Conservation (phyloP, 2,797 vertebrate species). For the Smutsia gigantea region DNA sequence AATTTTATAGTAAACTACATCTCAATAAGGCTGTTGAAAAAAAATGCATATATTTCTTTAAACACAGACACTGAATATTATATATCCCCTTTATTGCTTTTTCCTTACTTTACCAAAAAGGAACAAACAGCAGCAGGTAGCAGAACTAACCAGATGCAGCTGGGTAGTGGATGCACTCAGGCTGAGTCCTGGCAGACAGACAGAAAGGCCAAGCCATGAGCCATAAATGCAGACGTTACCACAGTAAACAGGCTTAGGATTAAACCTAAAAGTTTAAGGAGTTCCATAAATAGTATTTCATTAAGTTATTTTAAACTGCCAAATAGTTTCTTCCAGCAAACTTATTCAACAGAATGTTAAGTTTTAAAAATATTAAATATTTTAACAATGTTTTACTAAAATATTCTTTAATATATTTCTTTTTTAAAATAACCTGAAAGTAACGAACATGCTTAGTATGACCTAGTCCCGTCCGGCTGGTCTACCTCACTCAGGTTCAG, state of each 20-base stretch:
- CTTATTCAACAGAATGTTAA: neutral
- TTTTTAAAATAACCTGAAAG: neutral
- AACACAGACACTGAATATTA: neutral
- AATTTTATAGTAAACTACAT: neutral
- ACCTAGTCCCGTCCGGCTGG: neutral
- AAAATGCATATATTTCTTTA: neutral
- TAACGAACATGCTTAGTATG: neutral
- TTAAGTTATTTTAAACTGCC: neutral
- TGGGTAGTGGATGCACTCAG: neutral
- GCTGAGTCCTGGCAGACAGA: neutral
- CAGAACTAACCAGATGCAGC: neutral
- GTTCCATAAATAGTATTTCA: neutral
- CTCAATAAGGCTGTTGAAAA: neutral
- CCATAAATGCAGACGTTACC: neutral
- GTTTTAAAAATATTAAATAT: neutral
- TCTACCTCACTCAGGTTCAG: neutral
- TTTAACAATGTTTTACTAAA: neutral
- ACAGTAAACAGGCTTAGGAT: neutral
- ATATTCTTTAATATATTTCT: neutral
- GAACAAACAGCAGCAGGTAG: neutral
- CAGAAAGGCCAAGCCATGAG: neutral
- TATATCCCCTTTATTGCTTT: neutral
- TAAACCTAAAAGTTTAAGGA: neutral
- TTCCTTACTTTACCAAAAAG: constrained; percentile 23
- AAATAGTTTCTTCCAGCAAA: neutral